A percentile compares a stretch with the other conserved stretches of the same genome.
These are phyloP conservation scores for Caerostris extrusa DNA, from an alignment of 1,140 invertebrate genomes.

Conservation along the genomic window DNA sequence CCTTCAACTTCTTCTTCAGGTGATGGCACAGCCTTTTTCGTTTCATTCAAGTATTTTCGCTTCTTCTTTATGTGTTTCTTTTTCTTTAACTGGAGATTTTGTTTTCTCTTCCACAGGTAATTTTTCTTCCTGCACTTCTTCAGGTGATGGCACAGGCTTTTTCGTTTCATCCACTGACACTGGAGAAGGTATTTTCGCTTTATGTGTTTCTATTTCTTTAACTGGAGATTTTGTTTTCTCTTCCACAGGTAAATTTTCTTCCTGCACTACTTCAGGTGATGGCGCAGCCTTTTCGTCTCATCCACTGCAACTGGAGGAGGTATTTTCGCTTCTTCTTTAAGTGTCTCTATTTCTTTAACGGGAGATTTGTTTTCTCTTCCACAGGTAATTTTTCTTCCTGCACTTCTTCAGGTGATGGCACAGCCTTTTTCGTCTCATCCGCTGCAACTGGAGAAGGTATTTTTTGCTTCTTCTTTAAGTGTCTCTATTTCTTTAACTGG, in stretches of 20 bases:
- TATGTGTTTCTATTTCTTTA: neutral
- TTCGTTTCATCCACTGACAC: neutral
- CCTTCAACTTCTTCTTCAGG: neutral
- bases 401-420: neutral
- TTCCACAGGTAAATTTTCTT: neutral
- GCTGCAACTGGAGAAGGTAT: neutral
- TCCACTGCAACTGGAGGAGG: neutral
- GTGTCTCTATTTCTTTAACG: neutral
- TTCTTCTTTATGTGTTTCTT: constrained; percentile 81
- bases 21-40: neutral
- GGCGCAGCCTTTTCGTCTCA: neutral
- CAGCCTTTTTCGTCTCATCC: neutral
- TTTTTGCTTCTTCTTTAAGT: neutral
- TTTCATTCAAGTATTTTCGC: constrained; percentile 80
- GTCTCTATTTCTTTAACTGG: neutral
- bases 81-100: neutral
- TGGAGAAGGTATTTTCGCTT: neutral
- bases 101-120: neutral
- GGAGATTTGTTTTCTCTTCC: neutral
- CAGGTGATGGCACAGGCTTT: neutral
- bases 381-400: neutral
- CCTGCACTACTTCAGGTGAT: neutral
- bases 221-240: neutral
- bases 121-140: neutral
- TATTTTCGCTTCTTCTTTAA: neutral